These are phyloP conservation scores for Ophonus ardosiacus DNA, from an alignment of 2,888 invertebrate genomes.

Conservation along the genomic window DNA sequence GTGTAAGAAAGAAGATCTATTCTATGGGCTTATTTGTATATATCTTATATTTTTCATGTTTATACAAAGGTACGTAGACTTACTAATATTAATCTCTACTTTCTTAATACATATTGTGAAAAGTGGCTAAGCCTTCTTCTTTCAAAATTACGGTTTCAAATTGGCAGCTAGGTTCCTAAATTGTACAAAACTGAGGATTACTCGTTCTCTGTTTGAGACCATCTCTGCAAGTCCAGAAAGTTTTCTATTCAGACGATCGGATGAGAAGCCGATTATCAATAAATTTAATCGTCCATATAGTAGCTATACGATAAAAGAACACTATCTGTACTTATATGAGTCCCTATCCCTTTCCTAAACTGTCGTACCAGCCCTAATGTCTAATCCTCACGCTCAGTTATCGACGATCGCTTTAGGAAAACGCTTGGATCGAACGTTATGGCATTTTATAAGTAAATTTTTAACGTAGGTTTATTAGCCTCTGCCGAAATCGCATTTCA, in stretches of 20 bases:
- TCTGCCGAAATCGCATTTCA: conserved; percentile 33
- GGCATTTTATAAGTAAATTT: conserved; percentile 34
- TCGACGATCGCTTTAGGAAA: conserved; percentile 51
- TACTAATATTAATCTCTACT: background rate
- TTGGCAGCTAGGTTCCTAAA: conserved; percentile 20
- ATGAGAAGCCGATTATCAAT: conserved; percentile 54
- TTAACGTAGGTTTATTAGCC: conserved; percentile 18
- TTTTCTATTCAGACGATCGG: conserved; percentile 62
- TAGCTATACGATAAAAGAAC: conserved; percentile 62
- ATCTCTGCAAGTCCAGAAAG: conserved; percentile 10
- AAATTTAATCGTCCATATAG: conserved; percentile 63
- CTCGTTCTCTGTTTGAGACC: conserved; percentile 14
- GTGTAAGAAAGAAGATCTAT: background rate
- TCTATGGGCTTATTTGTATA: background rate
- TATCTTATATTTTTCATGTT: background rate
- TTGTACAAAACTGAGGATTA: background rate
- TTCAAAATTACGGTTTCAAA: background rate
- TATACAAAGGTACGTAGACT: background rate
- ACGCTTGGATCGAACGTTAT: conserved; percentile 44
- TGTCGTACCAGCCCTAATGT: conserved; percentile 46
- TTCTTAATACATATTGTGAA: background rate
- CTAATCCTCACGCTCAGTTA: conserved; percentile 57
- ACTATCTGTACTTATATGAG: conserved; percentile 61
- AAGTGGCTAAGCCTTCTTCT: background rate
- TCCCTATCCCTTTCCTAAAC: conserved; percentile 49